Conservation (phyloP, 2,113 vertebrate genomes). For the Pelvicachromis taeniatus region DNA sequence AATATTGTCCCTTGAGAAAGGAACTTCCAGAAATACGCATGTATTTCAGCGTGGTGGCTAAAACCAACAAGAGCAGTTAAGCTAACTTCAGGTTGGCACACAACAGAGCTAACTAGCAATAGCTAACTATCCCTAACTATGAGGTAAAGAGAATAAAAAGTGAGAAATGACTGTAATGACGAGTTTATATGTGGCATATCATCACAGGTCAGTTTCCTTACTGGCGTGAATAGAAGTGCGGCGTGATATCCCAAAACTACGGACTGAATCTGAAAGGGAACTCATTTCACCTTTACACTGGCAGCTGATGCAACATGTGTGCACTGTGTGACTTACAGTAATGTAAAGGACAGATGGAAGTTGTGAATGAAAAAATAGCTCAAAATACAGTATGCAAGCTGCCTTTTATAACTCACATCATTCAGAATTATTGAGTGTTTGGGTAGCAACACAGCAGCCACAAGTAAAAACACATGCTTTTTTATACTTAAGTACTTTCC, state of each 20-base stretch:
- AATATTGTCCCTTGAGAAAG: too few species aligned
- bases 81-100: not conserved
- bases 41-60: not conserved
- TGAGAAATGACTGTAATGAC: not conserved
- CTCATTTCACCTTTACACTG: accelerated
- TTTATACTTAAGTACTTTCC: not conserved
- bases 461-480: not conserved
- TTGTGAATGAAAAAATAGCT: not conserved
- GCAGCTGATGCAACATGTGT: too few species aligned
- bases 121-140: not conserved
- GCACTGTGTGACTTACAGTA: not conserved
- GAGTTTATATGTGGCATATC: not conserved
- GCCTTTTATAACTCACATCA: not conserved
- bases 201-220: not conserved
- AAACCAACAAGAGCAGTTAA: not conserved
- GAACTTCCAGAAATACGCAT: too few species aligned
- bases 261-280: not conserved
- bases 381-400: not conserved
- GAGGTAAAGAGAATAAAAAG: not conserved
- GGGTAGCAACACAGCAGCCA: not conserved
- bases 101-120: not conserved
- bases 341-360: not conserved
- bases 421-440: not conserved
- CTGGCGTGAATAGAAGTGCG: not conserved
- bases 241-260: not conserved